Percentiles rank a stretch among this genome's conserved stretches.
phyloP scores from a whole-genome alignment of 2,797 vertebrate species.

The Spinibarbus caldwelli region DNA sequence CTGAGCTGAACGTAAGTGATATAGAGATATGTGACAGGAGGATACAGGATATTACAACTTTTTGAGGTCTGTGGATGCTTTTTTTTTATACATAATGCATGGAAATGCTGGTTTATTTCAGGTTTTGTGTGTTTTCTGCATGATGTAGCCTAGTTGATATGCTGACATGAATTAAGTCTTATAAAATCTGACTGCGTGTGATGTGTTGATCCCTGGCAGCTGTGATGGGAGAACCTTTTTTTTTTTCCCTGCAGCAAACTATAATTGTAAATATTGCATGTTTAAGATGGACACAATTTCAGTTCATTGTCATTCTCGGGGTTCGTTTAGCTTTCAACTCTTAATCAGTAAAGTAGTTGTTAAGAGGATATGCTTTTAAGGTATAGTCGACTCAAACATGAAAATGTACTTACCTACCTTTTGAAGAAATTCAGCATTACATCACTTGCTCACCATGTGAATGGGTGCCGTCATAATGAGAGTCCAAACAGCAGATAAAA shows the following conservation, averaged over 20 bases:
- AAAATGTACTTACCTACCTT: not conserved
- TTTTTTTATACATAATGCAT: conserved; percentile 22
- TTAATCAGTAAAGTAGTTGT: not conserved
- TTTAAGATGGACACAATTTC: not conserved
- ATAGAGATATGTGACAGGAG: conserved; percentile 5
- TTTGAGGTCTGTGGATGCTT: not conserved
- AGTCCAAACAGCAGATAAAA: not conserved
- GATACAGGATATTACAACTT: conserved; percentile 12
- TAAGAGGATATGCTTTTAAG: not conserved
- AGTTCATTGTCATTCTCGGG: not conserved
- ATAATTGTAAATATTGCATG: conserved; percentile 4
- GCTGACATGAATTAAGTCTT: conserved; percentile 20
- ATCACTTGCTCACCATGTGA: not conserved
- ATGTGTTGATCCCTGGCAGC: conserved; percentile 4
- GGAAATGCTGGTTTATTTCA: not conserved
- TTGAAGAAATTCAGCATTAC: not conserved
- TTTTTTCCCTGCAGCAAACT: not conserved
- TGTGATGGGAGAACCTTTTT: not conserved
- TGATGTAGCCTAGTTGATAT: conserved; percentile 27
- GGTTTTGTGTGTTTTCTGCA: conserved; percentile 29
- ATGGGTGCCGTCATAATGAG: not conserved
- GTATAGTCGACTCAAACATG: not conserved
- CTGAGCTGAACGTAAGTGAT: conserved; percentile 4
- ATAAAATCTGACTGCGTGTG: conserved; percentile 26
- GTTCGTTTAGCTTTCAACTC: not conserved